Evolutionary conservation across 2,797 vertebrate species (phyloP).

Genomic region (Margarornis squamiger): DNA sequence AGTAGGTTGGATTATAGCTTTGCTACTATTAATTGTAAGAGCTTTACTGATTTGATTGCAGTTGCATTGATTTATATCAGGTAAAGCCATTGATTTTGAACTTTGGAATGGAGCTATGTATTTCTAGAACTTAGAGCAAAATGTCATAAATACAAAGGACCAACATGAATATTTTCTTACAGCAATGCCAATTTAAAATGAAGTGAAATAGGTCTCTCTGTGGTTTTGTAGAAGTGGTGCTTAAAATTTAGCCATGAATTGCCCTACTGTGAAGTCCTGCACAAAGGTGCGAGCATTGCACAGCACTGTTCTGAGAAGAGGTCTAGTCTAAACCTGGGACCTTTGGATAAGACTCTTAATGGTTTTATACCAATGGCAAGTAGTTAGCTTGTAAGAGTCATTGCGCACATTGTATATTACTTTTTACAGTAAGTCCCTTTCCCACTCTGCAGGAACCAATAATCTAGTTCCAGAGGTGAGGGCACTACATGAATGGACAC

Average conservation of each 20-base stretch:
- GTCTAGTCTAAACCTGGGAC: background rate
- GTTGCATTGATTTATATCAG: slow-evolving; percentile 18
- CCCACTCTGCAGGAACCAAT: accelerated
- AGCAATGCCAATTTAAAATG: background rate
- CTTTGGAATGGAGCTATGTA: accelerated
- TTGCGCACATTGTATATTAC: accelerated
- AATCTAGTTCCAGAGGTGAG: background rate
- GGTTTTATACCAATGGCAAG: background rate
- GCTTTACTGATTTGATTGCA: slow-evolving; percentile 8
- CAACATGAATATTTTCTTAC: background rate
- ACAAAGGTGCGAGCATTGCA: background rate
- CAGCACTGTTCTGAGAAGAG: background rate
- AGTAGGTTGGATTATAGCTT: background rate
- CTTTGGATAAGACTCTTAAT: background rate
- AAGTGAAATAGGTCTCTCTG: background rate
- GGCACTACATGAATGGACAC: background rate
- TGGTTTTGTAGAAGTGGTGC: background rate
- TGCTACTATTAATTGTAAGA: slow-evolving; percentile 13
- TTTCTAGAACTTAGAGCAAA: background rate
- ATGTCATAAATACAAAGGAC: background rate
- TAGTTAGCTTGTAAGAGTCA: background rate
- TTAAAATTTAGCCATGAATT: background rate
- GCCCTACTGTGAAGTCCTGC: background rate
- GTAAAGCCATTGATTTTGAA: slow-evolving; percentile 1
- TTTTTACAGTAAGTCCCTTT: background rate